Conservation (phyloP, 2,113 vertebrate genomes). For the Hemiscyllium ocellatum region DNA sequence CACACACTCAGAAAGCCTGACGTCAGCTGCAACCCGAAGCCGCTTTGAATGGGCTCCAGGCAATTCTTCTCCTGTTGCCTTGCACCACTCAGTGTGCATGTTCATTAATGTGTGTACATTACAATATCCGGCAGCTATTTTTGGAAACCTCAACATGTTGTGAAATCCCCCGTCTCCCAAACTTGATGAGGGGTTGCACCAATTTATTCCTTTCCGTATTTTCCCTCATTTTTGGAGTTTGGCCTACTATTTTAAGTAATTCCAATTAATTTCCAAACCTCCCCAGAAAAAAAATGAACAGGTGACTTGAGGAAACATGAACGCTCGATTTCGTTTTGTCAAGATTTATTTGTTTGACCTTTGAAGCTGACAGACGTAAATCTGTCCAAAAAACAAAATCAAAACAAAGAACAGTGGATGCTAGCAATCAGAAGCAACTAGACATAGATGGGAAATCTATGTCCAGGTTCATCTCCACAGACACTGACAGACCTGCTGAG, state of each 20-base stretch:
- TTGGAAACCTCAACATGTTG: background rate
- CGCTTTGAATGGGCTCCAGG: background rate
- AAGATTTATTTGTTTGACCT: background rate
- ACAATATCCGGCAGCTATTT: background rate
- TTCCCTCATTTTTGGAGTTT: background rate
- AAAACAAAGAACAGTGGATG: too few species aligned
- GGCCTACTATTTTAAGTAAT: background rate
- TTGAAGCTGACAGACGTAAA: background rate
- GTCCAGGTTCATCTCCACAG: too few species aligned
- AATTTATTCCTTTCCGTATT: background rate
- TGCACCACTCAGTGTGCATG: background rate
- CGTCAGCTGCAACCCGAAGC: background rate
- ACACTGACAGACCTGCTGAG: too few species aligned
- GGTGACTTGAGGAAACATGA: background rate
- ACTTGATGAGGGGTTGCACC: background rate
- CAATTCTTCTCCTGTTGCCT: background rate
- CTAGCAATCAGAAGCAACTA: too few species aligned
- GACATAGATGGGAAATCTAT: too few species aligned
- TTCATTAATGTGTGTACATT: background rate
- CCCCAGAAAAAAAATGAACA: background rate
- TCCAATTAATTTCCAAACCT: background rate
- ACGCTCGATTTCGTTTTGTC: background rate
- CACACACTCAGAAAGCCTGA: background rate
- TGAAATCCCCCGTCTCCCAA: background rate
- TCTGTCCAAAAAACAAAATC: background rate